A percentile compares a stretch with the other conserved stretches of the same genome.
Evolutionary conservation across 1,140 invertebrate species (phyloP).

Genomic region (Caerostris extrusa): DNA sequence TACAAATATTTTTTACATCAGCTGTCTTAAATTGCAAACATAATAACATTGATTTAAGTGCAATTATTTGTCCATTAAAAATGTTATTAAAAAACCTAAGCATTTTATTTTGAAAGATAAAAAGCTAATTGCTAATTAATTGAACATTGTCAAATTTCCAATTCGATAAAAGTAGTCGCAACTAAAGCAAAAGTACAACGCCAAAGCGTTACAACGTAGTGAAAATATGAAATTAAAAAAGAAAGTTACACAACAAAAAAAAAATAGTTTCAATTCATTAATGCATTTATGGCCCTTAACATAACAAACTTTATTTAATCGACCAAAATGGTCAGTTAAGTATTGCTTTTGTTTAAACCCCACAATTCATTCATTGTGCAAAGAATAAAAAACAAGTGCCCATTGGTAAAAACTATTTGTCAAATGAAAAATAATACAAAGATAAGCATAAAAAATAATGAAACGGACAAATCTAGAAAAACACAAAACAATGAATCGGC

Average conservation of each 20-base stretch:
- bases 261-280: background rate
- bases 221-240: background rate
- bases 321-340: conserved; percentile 38
- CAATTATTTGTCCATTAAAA: no score
- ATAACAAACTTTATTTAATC: conserved; percentile 31
- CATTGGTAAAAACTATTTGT: conserved; percentile 34
- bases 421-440: conserved; percentile 41
- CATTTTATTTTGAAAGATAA: no score
- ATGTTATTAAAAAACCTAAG: no score
- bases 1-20: no score
- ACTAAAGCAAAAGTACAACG: no score
- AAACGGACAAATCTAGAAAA: conserved; percentile 40
- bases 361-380: conserved; percentile 28
- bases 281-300: background rate
- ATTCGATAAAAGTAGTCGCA: no score
- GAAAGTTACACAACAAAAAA: background rate
- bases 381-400: conserved; percentile 18
- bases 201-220: background rate
- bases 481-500: conserved; percentile 71
- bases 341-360: conserved; percentile 47
- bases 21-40: no score
- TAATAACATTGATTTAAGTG: no score
- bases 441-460: conserved; percentile 27
- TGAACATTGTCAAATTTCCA: no score
- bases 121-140: no score